Evolutionary conservation across 2,888 invertebrate species (phyloP).

Genomic region (Rhaphigaster nebulosa): DNA sequence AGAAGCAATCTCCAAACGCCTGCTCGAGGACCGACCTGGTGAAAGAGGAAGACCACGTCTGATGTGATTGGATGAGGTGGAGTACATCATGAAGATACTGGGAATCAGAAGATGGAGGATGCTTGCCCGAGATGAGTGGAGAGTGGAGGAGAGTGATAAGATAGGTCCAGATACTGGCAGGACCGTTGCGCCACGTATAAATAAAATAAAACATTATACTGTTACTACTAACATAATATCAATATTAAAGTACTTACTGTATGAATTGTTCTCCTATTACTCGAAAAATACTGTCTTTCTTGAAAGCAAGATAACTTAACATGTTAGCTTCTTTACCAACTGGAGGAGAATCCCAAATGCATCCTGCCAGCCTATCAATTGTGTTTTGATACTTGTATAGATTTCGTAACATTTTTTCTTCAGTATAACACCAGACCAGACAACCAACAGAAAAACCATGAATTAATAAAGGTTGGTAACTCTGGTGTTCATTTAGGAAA

Average conservation of each 20-base stretch:
- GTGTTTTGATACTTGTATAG: background rate
- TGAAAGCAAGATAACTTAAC: background rate
- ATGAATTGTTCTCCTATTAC: background rate
- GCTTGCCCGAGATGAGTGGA: no score
- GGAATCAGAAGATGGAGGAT: no score
- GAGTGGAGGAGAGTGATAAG: no score
- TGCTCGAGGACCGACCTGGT: no score
- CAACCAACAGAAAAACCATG: background rate
- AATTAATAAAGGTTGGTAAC: background rate
- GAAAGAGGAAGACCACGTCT: no score
- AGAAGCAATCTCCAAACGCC: no score
- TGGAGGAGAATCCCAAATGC: background rate
- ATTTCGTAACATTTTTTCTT: background rate
- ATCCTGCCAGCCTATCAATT: background rate
- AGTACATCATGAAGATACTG: no score
- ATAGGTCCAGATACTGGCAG: no score
- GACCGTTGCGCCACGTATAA: no score
- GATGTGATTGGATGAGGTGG: no score
- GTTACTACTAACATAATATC: background rate
- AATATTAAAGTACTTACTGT: background rate
- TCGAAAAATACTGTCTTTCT: background rate
- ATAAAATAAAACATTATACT: no score
- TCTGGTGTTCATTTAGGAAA: background rate
- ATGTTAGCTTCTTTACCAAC: background rate
- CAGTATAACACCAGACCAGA: background rate